Evolutionary conservation across 2,888 invertebrate genomes (phyloP), one percentile per base, ranked within the genome.

Genomic region (Habroteleia sp.): DNA sequence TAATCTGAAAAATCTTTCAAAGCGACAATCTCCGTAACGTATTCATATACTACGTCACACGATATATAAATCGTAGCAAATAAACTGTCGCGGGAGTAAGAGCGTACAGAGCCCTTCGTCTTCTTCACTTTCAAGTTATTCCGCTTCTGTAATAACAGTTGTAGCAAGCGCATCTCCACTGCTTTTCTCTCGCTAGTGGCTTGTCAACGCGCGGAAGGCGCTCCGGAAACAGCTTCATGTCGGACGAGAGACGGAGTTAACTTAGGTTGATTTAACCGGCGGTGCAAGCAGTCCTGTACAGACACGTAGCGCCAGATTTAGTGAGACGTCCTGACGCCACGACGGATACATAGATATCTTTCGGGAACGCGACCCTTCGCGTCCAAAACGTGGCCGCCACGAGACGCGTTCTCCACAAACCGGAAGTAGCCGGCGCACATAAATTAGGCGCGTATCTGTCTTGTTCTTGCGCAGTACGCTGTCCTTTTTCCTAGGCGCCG

Each of bases 331-430:
- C 84, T 83, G 86, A 85, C 84, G 85, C 83, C 83, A 82, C 83
- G 84, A 85, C 86, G 86, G 84, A 85, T 85, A 85, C 86, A 85
- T 85, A 85, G 87, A 86, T 86, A 87, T 86, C 86, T 86, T 85
- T 83, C 83, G 82, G 82, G 81, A 79, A 82, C 80, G 83, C 84
- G 84, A 77, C 78, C 84, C 81, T 84, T 82, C 81, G 52, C 58
- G 73, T 60, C 73, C 58, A 41, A 65, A 66, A 62, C 78, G 75
- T 81, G 80, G 80, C 74, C 77, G 81, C 79, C 81, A 80, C 80
- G 80, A 79, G 80, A 80, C 54, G 76, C 76, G 77, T 65, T 76
- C 63, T 72, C 74, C 78, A 80, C 81, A 81, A 60, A 80, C 84
- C 83, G 85, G 82, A 84, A 85, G 82, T 85, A 81, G 81, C 83